phyloP scores from a whole-genome alignment of 1,140 invertebrate genomes.

The Leptopilina clavipes region DNA sequence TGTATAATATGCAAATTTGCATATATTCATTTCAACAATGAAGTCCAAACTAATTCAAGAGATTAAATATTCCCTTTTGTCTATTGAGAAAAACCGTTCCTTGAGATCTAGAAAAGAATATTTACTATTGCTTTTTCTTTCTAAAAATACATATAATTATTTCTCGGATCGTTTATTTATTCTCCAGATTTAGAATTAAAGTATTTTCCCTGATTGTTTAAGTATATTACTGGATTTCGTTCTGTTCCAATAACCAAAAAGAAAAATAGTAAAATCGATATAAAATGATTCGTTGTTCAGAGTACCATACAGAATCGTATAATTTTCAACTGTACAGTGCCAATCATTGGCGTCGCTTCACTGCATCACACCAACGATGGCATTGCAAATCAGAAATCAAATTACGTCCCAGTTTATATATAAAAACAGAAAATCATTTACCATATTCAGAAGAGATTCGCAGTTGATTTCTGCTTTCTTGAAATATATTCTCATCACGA shows the following conservation, averaged over 20 bases:
- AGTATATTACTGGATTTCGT: slow-evolving; percentile 53
- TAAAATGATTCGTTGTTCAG: slow-evolving; percentile 43
- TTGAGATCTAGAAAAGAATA: background rate
- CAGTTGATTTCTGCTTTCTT: background rate
- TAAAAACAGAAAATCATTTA: background rate
- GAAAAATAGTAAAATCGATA: slow-evolving; percentile 44
- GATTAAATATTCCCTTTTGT: background rate
- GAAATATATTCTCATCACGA: slow-evolving; percentile 19
- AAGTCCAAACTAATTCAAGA: background rate
- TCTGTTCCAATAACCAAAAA: slow-evolving; percentile 52
- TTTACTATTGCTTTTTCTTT: background rate
- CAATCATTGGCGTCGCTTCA: slow-evolving; percentile 5
- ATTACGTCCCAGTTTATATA: slow-evolving; percentile 27
- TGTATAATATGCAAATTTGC: background rate
- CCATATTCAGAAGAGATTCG: background rate
- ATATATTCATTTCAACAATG: background rate
- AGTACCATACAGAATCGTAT: too few species aligned
- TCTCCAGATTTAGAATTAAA: background rate
- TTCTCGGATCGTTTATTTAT: too few species aligned
- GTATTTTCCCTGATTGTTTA: slow-evolving; percentile 28
- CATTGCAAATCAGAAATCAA: slow-evolving; percentile 23
- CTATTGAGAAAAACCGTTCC: background rate
- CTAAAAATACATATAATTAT: too few species aligned
- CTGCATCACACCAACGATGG: background rate
- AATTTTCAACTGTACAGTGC: slow-evolving; percentile 43